Base-by-base conservation (phyloP, 2,888 invertebrate species). In the Anorthoa munda region DNA sequence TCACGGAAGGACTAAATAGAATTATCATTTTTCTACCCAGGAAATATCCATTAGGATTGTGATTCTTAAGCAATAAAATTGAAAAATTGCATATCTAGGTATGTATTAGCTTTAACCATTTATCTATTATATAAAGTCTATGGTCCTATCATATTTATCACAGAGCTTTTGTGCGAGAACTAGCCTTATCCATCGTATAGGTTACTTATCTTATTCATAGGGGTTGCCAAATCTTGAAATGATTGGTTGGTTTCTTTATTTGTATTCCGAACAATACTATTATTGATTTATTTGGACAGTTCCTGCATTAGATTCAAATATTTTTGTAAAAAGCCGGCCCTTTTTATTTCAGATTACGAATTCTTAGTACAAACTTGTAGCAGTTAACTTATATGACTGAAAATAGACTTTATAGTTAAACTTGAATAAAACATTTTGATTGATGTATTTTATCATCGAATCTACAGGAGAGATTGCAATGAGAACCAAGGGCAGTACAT, bases 341-440 rank as follows among this genome's bases (percentile, higher is more conserved):
- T 73, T 39, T 39, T n/a, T 21, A 60, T 61, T 53, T 72, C 51
- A 53, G 5, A n/a, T 23, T 21, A 26, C 23, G 4, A 72, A 4
- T 60, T 26, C 45, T 59, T 72, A 45, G 45, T 45, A 72, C n/a
- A 31, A 72, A 60, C 53, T 72, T 61, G 61, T 48, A 64, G 48
- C 39, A 45, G 39, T 72, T 73, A 55, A 55, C 23, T 39, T 56
- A 15, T 74, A 50, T 26, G 55, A 65, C 26, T 48, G 64, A 63
- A 63, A 60, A 61, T 39, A 9, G 15, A 73, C 15, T 63, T 65
- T n/a, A 45, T 31, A 51, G 15, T 73, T 11, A 55, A 73, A 55
- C 39, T 55, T 39, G 17, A 73, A 55, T 55, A 48, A 23, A 39
- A 48, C 26, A 65, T 56, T 50, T 15, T 21, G 17, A 4, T 55